phyloP scores from a whole-genome alignment of 2,888 invertebrate genomes.

The Horisme vitalbata region DNA sequence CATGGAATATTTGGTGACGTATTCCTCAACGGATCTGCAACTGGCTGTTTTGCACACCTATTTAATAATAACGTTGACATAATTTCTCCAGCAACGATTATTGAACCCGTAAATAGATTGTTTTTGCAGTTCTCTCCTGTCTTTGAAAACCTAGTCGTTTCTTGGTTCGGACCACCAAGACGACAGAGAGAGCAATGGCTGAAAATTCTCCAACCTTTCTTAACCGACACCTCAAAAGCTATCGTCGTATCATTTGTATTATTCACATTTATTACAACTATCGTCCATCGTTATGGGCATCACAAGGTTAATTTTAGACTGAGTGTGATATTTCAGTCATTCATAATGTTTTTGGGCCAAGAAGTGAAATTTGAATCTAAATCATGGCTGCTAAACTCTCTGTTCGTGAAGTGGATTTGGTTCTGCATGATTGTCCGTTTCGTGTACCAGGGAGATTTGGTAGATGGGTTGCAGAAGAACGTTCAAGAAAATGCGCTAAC shows the following conservation, averaged over 20 bases:
- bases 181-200: constrained; percentile 49
- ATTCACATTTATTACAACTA: no score
- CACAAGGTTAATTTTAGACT: constrained; percentile 22
- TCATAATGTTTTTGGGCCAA: constrained; percentile 58
- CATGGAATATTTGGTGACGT: constrained; percentile 37
- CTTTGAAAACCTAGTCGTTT: constrained; percentile 38
- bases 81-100: constrained; percentile 42
- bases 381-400: constrained; percentile 44
- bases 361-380: constrained; percentile 44
- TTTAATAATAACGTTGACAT: constrained; percentile 47
- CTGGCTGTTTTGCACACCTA: constrained; percentile 45
- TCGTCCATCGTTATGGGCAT: constrained; percentile 35
- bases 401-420: constrained; percentile 61
- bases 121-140: constrained; percentile 44
- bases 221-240: constrained; percentile 40
- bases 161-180: constrained; percentile 54
- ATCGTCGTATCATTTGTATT: constrained; percentile 16
- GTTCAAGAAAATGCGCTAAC: constrained; percentile 48
- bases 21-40: constrained; percentile 39
- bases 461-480: constrained; percentile 47
- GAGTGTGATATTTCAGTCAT: constrained; percentile 41
- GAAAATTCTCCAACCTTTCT: constrained; percentile 50
- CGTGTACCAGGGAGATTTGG: constrained; percentile 55
- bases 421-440: constrained; percentile 57
- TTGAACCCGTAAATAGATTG: constrained; percentile 40